phyloP scores from a whole-genome alignment of 2,888 invertebrate species.

The Acronicta leporina region DNA sequence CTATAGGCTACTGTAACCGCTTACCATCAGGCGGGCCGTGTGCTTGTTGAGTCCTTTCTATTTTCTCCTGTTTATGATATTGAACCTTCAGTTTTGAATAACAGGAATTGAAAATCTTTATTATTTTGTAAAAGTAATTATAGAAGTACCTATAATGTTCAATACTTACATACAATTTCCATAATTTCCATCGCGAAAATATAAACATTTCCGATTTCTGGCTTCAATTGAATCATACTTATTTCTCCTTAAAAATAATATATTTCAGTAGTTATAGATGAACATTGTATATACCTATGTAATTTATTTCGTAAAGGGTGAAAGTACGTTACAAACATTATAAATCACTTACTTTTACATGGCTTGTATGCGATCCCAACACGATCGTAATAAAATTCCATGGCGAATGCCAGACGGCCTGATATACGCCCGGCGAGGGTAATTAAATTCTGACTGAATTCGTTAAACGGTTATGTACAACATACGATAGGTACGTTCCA shows the following conservation, averaged over 20 bases:
- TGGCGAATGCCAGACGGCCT: constrained; percentile 50
- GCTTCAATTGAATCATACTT: too few relatives aligned
- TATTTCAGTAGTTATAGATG: background rate
- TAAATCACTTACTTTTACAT: constrained; percentile 43
- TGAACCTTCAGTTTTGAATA: too few relatives aligned
- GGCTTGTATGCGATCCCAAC: constrained; percentile 31
- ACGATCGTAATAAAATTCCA: constrained; percentile 63
- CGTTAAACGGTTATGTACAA: constrained; percentile 45
- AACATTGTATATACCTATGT: background rate
- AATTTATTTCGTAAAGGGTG: constrained; percentile 2
- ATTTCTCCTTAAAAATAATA: background rate
- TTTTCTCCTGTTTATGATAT: too few relatives aligned
- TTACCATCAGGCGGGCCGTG: too few relatives aligned
- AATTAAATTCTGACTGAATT: constrained; percentile 67
- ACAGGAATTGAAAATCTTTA: too few relatives aligned
- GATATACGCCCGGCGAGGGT: constrained; percentile 57
- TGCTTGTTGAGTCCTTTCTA: too few relatives aligned
- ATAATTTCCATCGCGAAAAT: too few relatives aligned
- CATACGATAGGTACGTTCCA: constrained; percentile 47
- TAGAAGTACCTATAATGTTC: too few relatives aligned
- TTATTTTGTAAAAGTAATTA: too few relatives aligned
- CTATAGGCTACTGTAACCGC: too few relatives aligned
- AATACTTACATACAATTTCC: too few relatives aligned
- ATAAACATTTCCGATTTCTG: too few relatives aligned
- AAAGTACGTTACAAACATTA: constrained; percentile 22